phyloP scores from a whole-genome alignment of 1,140 invertebrate species.

The Ceratosolen solmsi region DNA sequence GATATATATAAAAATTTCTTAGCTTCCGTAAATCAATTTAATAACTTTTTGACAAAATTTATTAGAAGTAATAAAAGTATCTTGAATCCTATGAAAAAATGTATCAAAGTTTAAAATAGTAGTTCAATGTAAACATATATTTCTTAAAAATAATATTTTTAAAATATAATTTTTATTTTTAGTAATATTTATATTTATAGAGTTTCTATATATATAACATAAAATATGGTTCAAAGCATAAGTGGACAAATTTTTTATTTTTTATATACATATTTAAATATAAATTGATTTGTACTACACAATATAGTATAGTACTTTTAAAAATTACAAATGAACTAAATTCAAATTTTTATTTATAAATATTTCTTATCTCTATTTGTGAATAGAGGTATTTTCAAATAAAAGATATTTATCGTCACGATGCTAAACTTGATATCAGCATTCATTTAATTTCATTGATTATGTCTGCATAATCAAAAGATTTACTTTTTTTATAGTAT shows the following conservation, averaged over 20 bases:
- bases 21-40: no score
- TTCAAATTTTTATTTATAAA: not conserved
- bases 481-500: no score
- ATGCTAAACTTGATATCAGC: not conserved
- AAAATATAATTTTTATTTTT: not conserved
- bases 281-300: not conserved
- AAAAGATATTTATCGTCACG: not conserved
- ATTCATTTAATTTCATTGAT: not conserved
- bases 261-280: not conserved
- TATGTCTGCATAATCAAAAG: no score
- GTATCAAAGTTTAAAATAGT: no score
- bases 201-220: not conserved
- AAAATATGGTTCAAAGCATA: not conserved
- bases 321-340: not conserved
- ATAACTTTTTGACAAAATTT: no score
- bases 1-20: no score
- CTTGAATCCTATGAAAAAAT: no score
- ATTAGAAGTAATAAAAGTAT: no score
- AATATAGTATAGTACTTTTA: not conserved
- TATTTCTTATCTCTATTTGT: not conserved
- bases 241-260: not conserved
- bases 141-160: no score
- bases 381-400: not conserved
- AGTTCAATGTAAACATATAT: no score
- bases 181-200: not conserved